phyloP scores from a whole-genome alignment of 2,113 vertebrate species.

The Varanus komodoensis region DNA sequence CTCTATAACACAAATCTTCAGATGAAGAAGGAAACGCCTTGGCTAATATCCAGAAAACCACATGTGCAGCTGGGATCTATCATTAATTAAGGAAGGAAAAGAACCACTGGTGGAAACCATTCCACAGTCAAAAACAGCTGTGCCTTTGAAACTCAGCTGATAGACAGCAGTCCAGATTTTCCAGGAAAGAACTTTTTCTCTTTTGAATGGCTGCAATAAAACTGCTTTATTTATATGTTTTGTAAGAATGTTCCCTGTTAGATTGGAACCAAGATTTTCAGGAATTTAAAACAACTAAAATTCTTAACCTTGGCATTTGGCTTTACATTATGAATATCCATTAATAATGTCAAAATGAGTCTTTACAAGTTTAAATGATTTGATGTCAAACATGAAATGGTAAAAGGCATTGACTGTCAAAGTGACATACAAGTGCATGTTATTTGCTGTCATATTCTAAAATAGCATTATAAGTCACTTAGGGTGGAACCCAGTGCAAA shows the following conservation, averaged over 20 bases:
- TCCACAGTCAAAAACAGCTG: background rate
- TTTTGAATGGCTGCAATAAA: background rate
- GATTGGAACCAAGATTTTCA: background rate
- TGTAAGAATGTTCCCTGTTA: background rate
- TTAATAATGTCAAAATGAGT: background rate
- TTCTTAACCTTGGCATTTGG: background rate
- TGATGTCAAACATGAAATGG: background rate
- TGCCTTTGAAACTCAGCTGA: background rate
- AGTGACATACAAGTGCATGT: background rate
- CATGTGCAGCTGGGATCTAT: background rate
- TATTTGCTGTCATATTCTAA: background rate
- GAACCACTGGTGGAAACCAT: background rate
- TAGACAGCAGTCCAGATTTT: background rate
- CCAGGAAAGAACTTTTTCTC: background rate
- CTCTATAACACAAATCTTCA: background rate
- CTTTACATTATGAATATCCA: background rate
- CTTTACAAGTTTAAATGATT: no score
- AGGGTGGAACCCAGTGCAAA: no score
- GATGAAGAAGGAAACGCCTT: background rate
- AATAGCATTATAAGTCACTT: background rate
- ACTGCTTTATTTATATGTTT: background rate
- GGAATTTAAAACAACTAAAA: background rate
- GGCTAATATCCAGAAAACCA: background rate
- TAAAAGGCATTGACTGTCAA: background rate
- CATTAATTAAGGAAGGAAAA: conserved; percentile 4